Base-by-base conservation (phyloP, 1,140 invertebrate genomes). In the Drosophila rhopaloa region DNA sequence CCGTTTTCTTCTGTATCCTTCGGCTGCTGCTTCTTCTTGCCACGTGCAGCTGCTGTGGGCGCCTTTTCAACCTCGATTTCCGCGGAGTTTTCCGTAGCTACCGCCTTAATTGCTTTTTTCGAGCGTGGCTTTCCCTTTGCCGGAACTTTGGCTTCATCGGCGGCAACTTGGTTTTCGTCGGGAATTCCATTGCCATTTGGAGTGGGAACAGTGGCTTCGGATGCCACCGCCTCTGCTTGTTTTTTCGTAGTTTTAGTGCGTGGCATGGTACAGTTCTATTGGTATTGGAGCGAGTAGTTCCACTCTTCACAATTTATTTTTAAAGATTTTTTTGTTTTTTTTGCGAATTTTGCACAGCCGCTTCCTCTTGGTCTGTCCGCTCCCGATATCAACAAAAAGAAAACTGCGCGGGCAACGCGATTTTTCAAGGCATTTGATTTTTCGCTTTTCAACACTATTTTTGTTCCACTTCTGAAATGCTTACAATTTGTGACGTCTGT, bases 341-440 rank as follows among this genome's bases (percentile, higher is more conserved):
- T 13, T 7, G 32, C 9, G 5, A 11, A 0, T 51, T 14, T 35
- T 29, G 19, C 46, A n/a, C 6, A 1, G 46, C n/a, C n/a, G 9
- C 5, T 51, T 29, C n/a, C 48, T 32, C 50, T 53, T 19, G 37
- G 14, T 71, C 60, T 43, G 35, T 48, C 37, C 9, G 29, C 44
- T 11, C 47, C 44, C 35, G 11, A 54, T 24, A 54, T 65, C 55
- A 55, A 51, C 46, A 56, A 73, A 81, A 56, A 68, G 53, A 57
- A 75, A 61, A 48, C 75, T 83, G 79, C 80, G 79, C 79, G 79
- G 77, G 80, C 63, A 83, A 83, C 62, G 62, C 79, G 50, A 59
- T 43, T n/a, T 65, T 48, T 7, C 16, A 81, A 79, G 80, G 80
- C 80, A 75, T 80, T 51, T 43, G 50, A n/a, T 1, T 50, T 53